These are phyloP conservation scores for Drosophila willistoni DNA, from an alignment of 1,140 invertebrate species.

Conservation along the genomic window DNA sequence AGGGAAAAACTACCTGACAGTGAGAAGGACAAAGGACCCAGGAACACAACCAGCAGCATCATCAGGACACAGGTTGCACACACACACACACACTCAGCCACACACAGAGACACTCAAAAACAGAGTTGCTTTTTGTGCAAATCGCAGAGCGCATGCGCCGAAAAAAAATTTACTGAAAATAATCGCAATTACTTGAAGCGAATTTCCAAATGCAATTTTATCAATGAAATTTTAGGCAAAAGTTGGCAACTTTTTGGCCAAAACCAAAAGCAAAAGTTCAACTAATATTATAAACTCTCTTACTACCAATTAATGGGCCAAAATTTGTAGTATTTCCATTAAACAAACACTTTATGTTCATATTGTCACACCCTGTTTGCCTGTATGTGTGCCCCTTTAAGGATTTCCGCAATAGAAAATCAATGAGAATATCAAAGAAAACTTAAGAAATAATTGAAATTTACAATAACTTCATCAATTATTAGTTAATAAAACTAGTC, in stretches of 20 bases:
- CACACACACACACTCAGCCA: constrained; percentile 27
- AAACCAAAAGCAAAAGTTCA: background rate
- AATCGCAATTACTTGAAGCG: constrained; percentile 33
- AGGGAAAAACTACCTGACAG: constrained; percentile 71
- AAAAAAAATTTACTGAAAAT: constrained; percentile 67
- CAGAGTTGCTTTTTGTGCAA: constrained; percentile 70
- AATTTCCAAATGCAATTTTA: constrained; percentile 47
- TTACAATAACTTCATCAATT: background rate
- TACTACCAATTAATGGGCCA: too few relatives aligned
- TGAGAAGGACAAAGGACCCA: constrained; percentile 42
- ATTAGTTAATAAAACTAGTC: background rate
- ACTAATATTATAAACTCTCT: background rate
- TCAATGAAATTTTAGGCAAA: constrained; percentile 54
- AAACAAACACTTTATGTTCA: background rate
- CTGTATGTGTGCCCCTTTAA: background rate
- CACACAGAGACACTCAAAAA: constrained; percentile 26
- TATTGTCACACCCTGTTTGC: constrained; percentile 14
- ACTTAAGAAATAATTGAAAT: background rate
- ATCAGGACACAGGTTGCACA: constrained; percentile 58
- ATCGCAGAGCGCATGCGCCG: constrained; percentile 57
- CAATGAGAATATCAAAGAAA: constrained; percentile 1
- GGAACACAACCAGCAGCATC: constrained; percentile 13
- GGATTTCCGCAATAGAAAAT: background rate
- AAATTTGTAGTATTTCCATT: too few relatives aligned
- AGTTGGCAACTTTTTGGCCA: too few relatives aligned